These are phyloP conservation scores for Knipowitschia caucasica DNA, from an alignment of 2,797 vertebrate genomes.

Conservation along the genomic window DNA sequence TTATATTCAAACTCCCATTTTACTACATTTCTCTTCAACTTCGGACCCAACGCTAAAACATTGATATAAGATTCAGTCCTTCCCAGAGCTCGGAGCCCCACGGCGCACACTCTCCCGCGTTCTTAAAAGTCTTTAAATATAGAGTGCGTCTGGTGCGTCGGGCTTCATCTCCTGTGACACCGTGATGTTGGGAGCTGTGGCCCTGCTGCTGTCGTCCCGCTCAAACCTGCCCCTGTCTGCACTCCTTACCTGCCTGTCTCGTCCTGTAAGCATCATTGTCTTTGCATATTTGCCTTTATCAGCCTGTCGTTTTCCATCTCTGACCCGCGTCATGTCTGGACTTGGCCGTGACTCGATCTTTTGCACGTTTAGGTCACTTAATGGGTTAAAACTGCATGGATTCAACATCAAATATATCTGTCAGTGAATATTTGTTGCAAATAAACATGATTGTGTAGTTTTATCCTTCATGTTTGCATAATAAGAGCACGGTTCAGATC, in stretches of 20 bases:
- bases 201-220: constrained; percentile 46
- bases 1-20: not conserved
- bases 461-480: too few relatives aligned
- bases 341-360: too few relatives aligned
- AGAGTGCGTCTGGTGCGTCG: constrained; percentile 54
- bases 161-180: constrained; percentile 68
- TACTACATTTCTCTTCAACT: not conserved
- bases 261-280: constrained; percentile 48
- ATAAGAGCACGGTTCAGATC: too few relatives aligned
- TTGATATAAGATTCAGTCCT: constrained; percentile 25
- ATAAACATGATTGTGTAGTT: too few relatives aligned
- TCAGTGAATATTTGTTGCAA: too few relatives aligned
- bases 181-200: constrained; percentile 43
- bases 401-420: too few relatives aligned
- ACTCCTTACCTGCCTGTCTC: constrained; percentile 38
- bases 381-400: too few relatives aligned
- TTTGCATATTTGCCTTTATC: constrained; percentile 42
- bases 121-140: constrained; percentile 70
- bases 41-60: constrained; percentile 8
- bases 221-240: constrained; percentile 11
- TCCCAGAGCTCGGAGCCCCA: constrained; percentile 7
- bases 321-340: too few relatives aligned
- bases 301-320: constrained; percentile 40
- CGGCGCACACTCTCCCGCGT: constrained; percentile 25
- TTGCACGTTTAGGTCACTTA: too few relatives aligned